Base-by-base conservation (phyloP, 2,113 vertebrate species). In the Poeciliopsis prolifica region DNA sequence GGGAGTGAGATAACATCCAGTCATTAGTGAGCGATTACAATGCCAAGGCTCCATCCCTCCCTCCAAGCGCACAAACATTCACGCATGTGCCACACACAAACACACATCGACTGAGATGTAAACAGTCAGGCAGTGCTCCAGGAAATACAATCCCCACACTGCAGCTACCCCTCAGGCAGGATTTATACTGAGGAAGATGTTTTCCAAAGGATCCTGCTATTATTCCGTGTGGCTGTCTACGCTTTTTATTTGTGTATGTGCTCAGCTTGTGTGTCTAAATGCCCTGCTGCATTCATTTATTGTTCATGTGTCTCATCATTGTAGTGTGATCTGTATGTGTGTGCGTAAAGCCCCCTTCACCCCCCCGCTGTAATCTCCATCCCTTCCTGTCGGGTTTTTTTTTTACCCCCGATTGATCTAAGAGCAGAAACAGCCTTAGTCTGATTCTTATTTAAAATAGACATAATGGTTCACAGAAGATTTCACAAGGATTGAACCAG, bases 21-120 rank as follows among this genome's bases (percentile, higher is more conserved):
- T 90, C 87, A 92, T 92, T 92, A 92, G 87, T 89, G 78, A 91
- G 84, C 78, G 88, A 88, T 91, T 92, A 91, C 89, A 91, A 90
- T 87, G 86, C 90, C 89, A 88, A 82, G 75, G 48, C 84, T 82
- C 68, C 68, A 78, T 81, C 84, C 81, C 84, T 80, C 30, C 78
- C 84, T 65, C 79, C 54, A 73, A 64, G 70, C 76, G 48, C 66
- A 79, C 69, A 66, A 71, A 84, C 67, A 70, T 66, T 66, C 65
- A 58, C 78, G 63, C 66, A 22, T 62, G 61, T 63, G 65, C 69
- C 60, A 54, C 71, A 61, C 71, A 65, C 72, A 83, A 72, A 87
- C 77, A 67, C 84, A 44, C 77, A 74, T 81, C 48, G 37, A 58
- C 82, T 81, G 81, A 89, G 87, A 93, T 88, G 90, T 92, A 92